These are phyloP conservation scores for Pachyseris speciosa DNA, from an alignment of 64 coral and sea anemone genomes.

Conservation along the genomic window DNA sequence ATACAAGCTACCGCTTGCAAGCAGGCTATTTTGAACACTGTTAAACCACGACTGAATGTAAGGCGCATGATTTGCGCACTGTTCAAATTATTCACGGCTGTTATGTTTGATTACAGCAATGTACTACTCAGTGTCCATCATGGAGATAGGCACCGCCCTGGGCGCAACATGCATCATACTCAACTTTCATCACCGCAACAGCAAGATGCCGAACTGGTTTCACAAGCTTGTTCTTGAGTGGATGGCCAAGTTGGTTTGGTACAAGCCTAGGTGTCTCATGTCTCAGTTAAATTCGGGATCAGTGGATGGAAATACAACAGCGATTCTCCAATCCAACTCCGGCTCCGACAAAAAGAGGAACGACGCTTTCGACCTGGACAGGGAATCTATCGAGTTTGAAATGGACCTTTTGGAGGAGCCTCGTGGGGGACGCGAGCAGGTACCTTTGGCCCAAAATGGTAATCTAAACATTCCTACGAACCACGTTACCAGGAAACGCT, in stretches of 20 bases:
- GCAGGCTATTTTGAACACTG: too few species aligned
- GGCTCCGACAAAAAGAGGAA: conserved; percentile 71
- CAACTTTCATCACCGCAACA: conserved; percentile 91
- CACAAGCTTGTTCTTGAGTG: conserved; percentile 80
- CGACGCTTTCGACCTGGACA: conserved; percentile 76
- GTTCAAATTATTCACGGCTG: neutral
- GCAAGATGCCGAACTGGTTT: conserved; percentile 91
- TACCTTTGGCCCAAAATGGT: conserved; percentile 76
- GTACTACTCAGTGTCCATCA: conserved; percentile 98
- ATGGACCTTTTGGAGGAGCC: conserved; percentile 81
- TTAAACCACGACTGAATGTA: too few species aligned
- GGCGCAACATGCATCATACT: conserved; percentile 92
- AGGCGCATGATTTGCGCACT: neutral
- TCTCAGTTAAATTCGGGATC: conserved; percentile 5
- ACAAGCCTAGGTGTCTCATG: conserved; percentile 48
- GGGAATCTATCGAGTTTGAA: conserved; percentile 91
- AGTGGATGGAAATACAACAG: conserved; percentile 61
- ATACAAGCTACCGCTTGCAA: too few species aligned
- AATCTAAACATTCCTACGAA: conserved; percentile 57
- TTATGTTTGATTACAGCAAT: conserved; percentile 54
- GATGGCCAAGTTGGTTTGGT: conserved; percentile 78
- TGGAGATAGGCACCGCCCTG: conserved; percentile 94
- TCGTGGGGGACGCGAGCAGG: conserved; percentile 62
- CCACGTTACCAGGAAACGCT: conserved; percentile 34
- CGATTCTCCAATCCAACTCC: conserved; percentile 75